Evolutionary conservation across 2,888 invertebrate species (phyloP).

Genomic region (Leptura quadrifasciata): DNA sequence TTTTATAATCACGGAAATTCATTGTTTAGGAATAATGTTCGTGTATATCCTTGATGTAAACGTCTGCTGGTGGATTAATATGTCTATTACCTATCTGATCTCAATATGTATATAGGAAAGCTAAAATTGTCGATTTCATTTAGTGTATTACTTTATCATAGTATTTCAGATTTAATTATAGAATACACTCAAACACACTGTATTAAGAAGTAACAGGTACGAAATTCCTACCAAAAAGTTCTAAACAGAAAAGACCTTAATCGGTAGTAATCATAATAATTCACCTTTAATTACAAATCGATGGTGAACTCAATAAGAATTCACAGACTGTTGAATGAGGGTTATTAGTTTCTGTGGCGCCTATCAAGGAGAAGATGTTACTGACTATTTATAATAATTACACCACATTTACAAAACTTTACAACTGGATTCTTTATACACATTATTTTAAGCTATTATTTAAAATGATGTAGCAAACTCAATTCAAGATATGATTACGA

Average conservation of each 20-base stretch:
- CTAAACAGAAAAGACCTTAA: neutral
- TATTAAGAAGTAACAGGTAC: neutral
- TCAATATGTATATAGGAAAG: too few species aligned
- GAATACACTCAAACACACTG: neutral
- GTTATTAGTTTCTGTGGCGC: constrained; percentile 7
- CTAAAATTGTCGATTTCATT: too few species aligned
- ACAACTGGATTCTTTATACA: neutral
- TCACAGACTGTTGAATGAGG: neutral
- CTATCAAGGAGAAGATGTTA: constrained; percentile 18
- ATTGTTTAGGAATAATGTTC: too few species aligned
- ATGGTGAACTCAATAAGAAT: constrained; percentile 14
- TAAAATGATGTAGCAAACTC: neutral
- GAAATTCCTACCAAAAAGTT: neutral
- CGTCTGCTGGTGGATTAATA: too few species aligned
- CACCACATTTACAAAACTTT: constrained; percentile 2
- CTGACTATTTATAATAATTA: neutral
- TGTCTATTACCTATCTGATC: too few species aligned
- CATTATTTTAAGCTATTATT: neutral
- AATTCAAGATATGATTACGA: neutral
- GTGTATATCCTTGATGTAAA: too few species aligned
- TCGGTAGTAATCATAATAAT: constrained; percentile 11
- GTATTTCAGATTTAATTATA: too few species aligned
- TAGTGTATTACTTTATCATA: too few species aligned
- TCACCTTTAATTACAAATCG: constrained; percentile 16
- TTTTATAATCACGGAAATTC: too few species aligned